A percentile compares a stretch with the other conserved stretches of the same genome.
Conservation (phyloP, 2,113 vertebrate species). For the Phalacrocorax carbo region DNA sequence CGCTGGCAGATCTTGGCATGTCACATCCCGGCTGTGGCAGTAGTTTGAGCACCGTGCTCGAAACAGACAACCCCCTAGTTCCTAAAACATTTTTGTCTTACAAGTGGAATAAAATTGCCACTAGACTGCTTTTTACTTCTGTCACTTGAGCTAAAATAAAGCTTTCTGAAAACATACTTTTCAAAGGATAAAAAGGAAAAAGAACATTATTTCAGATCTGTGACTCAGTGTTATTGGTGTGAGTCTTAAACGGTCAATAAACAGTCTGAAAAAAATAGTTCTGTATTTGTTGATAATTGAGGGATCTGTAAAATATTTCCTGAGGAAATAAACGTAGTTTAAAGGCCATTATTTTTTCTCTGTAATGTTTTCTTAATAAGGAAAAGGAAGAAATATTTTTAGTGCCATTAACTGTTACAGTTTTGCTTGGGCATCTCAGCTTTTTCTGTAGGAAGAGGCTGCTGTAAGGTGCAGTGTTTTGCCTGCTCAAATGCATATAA, state of each 20-base stretch:
- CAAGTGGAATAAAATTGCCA: background rate
- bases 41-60: background rate
- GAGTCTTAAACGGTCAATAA: background rate
- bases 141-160: background rate
- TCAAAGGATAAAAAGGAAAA: background rate
- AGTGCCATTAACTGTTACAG: background rate
- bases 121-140: background rate
- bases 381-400: background rate
- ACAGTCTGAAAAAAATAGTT: background rate
- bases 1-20: background rate
- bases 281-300: background rate
- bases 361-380: background rate
- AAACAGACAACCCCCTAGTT: background rate
- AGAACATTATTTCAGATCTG: background rate
- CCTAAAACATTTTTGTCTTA: background rate
- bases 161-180: background rate
- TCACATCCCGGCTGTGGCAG: too few relatives aligned
- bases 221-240: background rate
- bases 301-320: background rate
- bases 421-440: background rate
- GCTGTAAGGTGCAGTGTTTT: background rate
- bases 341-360: background rate
- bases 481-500: background rate
- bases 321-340: background rate
- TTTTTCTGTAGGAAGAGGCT: background rate